Percentiles rank a stretch among this genome's conserved stretches.
Conservation (phyloP, 2,888 invertebrate genomes). For the Tipula helvola region DNA sequence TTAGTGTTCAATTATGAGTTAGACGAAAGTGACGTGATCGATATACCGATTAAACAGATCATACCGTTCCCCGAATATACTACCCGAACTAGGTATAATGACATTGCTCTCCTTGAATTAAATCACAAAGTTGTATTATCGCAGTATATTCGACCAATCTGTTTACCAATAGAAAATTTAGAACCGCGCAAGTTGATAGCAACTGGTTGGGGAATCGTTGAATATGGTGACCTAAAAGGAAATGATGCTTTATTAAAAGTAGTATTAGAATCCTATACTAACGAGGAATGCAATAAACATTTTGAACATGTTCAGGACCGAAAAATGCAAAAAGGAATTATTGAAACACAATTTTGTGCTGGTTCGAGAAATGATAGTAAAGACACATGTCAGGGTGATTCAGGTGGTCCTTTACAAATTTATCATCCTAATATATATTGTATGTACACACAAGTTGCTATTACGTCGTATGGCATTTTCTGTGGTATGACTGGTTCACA, state of each 20-base stretch:
- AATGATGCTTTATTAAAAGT: slow-evolving; percentile 35
- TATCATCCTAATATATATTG: slow-evolving; percentile 28
- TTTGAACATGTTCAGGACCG: slow-evolving; percentile 18
- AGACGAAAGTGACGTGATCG: slow-evolving; percentile 27
- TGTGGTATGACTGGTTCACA: slow-evolving; percentile 33
- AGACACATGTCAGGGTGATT: slow-evolving; percentile 49
- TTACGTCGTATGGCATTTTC: slow-evolving; percentile 38
- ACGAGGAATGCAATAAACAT: slow-evolving; percentile 28
- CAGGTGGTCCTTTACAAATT: slow-evolving; percentile 49
- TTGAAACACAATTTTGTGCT: slow-evolving; percentile 42
- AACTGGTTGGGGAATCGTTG: slow-evolving; percentile 34
- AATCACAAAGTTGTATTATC: slow-evolving; percentile 23
- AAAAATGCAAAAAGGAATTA: slow-evolving; percentile 34
- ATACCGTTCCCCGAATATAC: slow-evolving; percentile 36
- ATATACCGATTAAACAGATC: slow-evolving; percentile 25
- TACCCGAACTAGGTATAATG: slow-evolving; percentile 33
- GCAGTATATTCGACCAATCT: slow-evolving; percentile 29
- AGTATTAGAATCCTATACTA: slow-evolving; percentile 28
- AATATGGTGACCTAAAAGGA: slow-evolving; percentile 21
- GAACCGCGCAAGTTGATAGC: slow-evolving; percentile 25
- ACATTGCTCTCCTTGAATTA: slow-evolving; percentile 37
- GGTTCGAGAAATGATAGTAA: slow-evolving; percentile 32
- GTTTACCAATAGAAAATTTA: slow-evolving; percentile 23
- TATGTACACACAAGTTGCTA: slow-evolving; percentile 38
- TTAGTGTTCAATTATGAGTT: slow-evolving; percentile 23